Base-by-base conservation (phyloP, 2,888 invertebrate genomes). In the Dinocampus coccinellae region DNA sequence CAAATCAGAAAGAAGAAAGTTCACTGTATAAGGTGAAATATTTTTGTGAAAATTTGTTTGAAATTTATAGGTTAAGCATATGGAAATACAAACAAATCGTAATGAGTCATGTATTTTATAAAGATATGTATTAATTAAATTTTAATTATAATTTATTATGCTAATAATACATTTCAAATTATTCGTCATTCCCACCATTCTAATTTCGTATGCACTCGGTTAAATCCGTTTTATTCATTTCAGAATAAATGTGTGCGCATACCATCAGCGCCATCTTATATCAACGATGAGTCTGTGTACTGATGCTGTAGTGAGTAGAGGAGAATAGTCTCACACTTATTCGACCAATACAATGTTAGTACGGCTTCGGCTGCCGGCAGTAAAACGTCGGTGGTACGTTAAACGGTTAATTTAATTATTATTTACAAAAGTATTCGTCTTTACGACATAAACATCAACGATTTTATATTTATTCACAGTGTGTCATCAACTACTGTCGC, bases 341-440 rank as follows among this genome's bases (percentile, higher is more conserved):
- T 20, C 47, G 3, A 16, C 7, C 47, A 47, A 47, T 16, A 47
- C 47, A 47, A 16, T 47, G 47, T 47, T 16, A 84, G 84, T 84
- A 81, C 81, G 83, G 81, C 82, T 83, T 82, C 79, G 80, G 80
- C 84, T 82, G 83, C 84, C 84, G 84, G 82, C 79, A 79, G 78
- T 80, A 74, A 73, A 75, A 73, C 64, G 70, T 79, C 80, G 69
- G 74, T 77, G 73, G 55, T 61, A 74, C 68, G 63, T 73, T 73
- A 67, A 66, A 68, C 34, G 68, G 69, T n/a, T 29, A 29, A 29
- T 29, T 7, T 4, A 29, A 29, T 4, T 29, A 29, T 29, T 7
- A 29, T 29, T 29, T 29, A 29, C 29, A 29, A n/a, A n/a, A n/a
- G n/a, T n/a, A n/a, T n/a, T n/a, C n/a, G n/a, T n/a, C n/a, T n/a